Base-by-base conservation (phyloP, 2,113 vertebrate genomes). In the Seriola rivoliana region DNA sequence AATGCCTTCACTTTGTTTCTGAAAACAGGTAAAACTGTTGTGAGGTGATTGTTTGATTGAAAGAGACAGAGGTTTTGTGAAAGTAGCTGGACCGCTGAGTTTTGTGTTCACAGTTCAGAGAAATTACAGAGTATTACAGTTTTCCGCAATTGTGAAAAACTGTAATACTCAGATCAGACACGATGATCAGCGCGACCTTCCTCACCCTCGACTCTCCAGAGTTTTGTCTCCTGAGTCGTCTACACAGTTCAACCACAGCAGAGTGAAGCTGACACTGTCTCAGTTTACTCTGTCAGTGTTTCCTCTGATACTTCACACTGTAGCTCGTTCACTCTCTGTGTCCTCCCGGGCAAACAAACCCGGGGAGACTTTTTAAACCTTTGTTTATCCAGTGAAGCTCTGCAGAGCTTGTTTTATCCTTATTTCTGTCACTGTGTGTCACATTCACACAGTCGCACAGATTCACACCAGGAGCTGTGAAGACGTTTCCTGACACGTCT, bases 301-400 rank as follows among this genome's bases (percentile, higher is more conserved):
- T 44, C 48, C 55, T 59, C 23, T 50, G 58, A 75, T 66, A 29
- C 48, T 23, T 50, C 6, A 75, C 29, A 48, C 70, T 25, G 29
- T 29, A 44, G 60, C 60, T 17, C 79, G 57, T 78, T 82, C 75
- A 14, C 36, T 65, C 5, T 69, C 34, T 58, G 59, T 63, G 57
- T 48, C 48, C 29, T 62, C 50, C 34, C 11, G 32, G 19, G 29
- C 64, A 65, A 81, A 84, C 71, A 69, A 32, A n/a, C 6, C 16
- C 42, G 6, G 13, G 29, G 62, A 21, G 9, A n/a, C 21, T 71
- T 17, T 8, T 32, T 11, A 12, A 77, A 63, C 16, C 36, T 57
- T 42, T 76, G 46, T 88, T 88, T 70, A 32, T 85, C 40, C 42
- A 38, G 38, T 9, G 54, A 76, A 65, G 71, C 68, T 71, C 59